Evolutionary conservation across 2,797 vertebrate species (phyloP).

Genomic region (Apogon talboti): DNA sequence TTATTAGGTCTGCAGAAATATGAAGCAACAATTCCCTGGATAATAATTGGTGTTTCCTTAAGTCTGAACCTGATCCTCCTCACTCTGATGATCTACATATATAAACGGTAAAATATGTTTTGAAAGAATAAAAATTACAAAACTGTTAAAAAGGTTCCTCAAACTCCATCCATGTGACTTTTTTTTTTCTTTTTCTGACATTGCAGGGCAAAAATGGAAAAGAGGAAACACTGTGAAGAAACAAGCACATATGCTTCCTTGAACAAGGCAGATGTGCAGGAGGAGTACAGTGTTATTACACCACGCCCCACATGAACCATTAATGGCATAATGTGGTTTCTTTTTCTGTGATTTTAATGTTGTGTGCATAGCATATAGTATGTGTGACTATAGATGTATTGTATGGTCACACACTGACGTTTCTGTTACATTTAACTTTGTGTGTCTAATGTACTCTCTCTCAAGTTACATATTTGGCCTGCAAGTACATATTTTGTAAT

Average conservation of each 20-base stretch:
- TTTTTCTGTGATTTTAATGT: not conserved
- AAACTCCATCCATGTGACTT: not conserved
- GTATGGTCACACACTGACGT: too few species aligned
- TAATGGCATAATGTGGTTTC: too few species aligned
- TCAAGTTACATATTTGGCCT: too few species aligned
- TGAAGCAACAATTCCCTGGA: slow-evolving; percentile 7
- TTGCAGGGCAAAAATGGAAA: slow-evolving; percentile 1
- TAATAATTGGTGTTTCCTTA: slow-evolving; percentile 31
- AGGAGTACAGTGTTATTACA: slow-evolving; percentile 26
- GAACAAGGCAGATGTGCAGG: slow-evolving; percentile 8
- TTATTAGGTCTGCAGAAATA: too few species aligned
- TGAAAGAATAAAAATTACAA: not conserved
- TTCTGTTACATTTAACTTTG: too few species aligned
- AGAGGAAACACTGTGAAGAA: not conserved
- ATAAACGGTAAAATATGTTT: slow-evolving; percentile 23
- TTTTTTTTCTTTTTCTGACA: not conserved
- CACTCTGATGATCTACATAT: slow-evolving; percentile 18
- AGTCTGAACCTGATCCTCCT: slow-evolving; percentile 39
- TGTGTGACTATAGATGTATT: too few species aligned
- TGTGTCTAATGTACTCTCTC: too few species aligned
- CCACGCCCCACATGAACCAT: not conserved
- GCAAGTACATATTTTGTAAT: too few species aligned
- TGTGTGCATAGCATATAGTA: too few species aligned
- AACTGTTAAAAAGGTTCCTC: not conserved
- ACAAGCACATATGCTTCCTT: slow-evolving; percentile 21